These are phyloP conservation scores for Scolopax rusticola DNA, from an alignment of 2,797 vertebrate genomes.

Conservation along the genomic window DNA sequence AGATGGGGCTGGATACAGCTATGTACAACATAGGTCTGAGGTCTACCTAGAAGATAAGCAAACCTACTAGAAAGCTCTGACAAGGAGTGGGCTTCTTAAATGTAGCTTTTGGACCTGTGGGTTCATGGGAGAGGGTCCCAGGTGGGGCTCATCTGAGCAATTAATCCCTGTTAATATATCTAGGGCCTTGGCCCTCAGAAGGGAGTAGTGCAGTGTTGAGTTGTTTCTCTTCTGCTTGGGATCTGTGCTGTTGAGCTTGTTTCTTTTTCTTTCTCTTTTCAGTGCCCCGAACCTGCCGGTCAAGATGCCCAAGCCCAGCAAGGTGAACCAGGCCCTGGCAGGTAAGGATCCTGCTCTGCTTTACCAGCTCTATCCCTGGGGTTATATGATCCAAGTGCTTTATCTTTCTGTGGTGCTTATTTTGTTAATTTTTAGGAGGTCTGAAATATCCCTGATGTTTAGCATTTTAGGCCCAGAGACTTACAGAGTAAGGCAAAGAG, in stretches of 20 bases:
- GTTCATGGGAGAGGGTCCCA: neutral
- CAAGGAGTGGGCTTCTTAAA: neutral
- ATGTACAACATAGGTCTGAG: neutral
- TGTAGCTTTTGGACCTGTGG: neutral
- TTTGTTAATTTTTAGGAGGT: neutral
- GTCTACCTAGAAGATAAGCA: rapidly evolving
- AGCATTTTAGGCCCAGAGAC: neutral
- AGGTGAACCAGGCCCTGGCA: constrained; percentile 79
- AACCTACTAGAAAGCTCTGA: neutral
- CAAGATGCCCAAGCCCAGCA: constrained; percentile 75
- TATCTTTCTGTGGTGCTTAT: neutral
- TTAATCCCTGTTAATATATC: neutral
- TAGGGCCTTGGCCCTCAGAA: neutral
- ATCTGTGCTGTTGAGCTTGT: neutral
- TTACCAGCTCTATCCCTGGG: rapidly evolving
- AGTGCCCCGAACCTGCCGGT: constrained; percentile 54
- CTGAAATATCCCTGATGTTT: rapidly evolving
- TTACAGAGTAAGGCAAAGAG: neutral
- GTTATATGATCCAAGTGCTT: neutral
- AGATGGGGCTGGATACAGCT: neutral
- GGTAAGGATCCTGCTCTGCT: constrained; percentile 53
- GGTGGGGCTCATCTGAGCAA: neutral
- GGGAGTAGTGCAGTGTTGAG: rapidly evolving
- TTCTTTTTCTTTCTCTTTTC: neutral
- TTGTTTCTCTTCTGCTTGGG: neutral